phyloP scores from a whole-genome alignment of 2,888 invertebrate genomes.

The Tipula unca region DNA sequence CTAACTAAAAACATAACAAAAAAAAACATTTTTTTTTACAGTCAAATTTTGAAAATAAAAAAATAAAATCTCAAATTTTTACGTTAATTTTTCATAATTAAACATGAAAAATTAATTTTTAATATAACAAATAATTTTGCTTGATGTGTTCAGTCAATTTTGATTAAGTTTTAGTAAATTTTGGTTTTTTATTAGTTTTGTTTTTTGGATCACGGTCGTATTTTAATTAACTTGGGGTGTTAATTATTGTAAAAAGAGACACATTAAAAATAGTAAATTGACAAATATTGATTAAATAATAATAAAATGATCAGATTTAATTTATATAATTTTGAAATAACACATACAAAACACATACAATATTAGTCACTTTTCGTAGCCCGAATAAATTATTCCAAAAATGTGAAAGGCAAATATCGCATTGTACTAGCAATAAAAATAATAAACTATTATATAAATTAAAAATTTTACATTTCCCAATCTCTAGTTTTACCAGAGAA shows the following conservation, averaged over 20 bases:
- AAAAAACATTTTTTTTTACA: not conserved
- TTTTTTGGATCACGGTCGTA: not conserved
- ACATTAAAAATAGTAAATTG: not conserved
- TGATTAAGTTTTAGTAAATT: not conserved
- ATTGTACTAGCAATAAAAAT: not conserved
- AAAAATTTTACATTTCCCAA: not conserved
- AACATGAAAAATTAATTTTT: slow-evolving; percentile 15
- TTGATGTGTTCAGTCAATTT: not conserved
- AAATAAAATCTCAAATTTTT: slow-evolving; percentile 15
- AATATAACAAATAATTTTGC: not conserved
- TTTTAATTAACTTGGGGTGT: not conserved
- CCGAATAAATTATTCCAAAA: not conserved
- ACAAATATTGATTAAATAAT: not conserved
- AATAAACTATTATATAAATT: not conserved
- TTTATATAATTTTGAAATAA: not conserved
- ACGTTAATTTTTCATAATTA: not conserved
- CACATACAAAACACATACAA: not conserved
- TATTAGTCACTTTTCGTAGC: not conserved
- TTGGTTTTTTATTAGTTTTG: not conserved
- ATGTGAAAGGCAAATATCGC: not conserved
- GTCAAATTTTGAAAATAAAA: slow-evolving; percentile 18
- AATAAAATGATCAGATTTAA: not conserved
- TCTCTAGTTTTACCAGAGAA: slow-evolving; percentile 14
- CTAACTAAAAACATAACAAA: slow-evolving; percentile 9
- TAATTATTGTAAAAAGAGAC: not conserved